Conservation (phyloP, 2,888 invertebrate species). For the Pyrochroa serraticornis region DNA sequence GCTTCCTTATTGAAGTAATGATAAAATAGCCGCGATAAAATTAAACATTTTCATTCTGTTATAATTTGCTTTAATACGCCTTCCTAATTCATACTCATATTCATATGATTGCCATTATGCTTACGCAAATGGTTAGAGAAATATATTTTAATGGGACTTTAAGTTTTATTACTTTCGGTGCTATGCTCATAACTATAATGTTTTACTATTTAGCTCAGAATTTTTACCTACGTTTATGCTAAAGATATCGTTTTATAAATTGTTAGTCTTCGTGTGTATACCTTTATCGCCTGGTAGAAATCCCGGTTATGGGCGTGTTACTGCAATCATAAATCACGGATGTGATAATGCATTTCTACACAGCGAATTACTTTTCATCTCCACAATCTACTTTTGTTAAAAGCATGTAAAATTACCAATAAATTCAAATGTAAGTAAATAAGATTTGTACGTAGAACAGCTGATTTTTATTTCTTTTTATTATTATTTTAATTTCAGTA, state of each 20-base stretch:
- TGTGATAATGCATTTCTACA: conserved; percentile 32
- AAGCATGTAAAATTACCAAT: conserved; percentile 17
- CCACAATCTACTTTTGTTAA: conserved; percentile 16
- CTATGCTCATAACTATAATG: conserved; percentile 19
- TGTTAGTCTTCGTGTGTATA: conserved; percentile 24
- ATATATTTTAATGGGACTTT: conserved; percentile 16
- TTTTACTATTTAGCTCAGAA: conserved; percentile 25
- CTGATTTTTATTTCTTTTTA: not conserved
- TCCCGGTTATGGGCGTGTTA: conserved; percentile 31
- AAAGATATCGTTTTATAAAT: conserved; percentile 29
- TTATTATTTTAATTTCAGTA: too few relatives aligned
- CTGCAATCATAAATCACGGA: conserved; percentile 29
- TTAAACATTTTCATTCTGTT: too few relatives aligned
- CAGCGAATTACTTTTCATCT: conserved; percentile 23
- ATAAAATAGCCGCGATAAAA: too few relatives aligned
- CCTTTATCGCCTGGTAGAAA: conserved; percentile 22
- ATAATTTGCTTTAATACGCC: not conserved
- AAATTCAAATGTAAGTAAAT: conserved; percentile 11
- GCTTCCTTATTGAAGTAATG: too few relatives aligned
- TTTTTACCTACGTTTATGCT: conserved; percentile 22
- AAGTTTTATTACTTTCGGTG: conserved; percentile 17
- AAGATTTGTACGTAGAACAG: conserved; percentile 4
- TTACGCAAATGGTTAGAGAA: conserved; percentile 17
- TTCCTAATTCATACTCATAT: conserved; percentile 8
- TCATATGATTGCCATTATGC: too few relatives aligned